A percentile compares a stretch with the other conserved stretches of the same genome.
phyloP scores from a whole-genome alignment of 2,113 vertebrate genomes.

The Catharus bicknelli region DNA sequence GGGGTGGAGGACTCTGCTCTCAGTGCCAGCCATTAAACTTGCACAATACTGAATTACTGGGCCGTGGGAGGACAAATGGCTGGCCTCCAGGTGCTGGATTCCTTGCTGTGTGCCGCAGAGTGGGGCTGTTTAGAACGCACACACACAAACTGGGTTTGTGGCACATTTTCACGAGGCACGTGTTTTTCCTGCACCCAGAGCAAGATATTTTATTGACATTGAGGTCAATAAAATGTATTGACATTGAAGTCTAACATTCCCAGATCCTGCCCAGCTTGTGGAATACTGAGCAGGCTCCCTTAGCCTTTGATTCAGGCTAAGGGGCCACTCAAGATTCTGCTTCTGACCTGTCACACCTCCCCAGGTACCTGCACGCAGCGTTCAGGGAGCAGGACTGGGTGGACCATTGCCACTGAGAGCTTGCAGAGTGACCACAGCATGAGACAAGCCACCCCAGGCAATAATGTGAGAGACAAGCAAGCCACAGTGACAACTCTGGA shows the following conservation, averaged over 20 bases:
- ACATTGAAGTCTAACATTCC: neutral
- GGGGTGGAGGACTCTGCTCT: neutral
- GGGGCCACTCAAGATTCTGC: neutral
- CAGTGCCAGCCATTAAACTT: neutral
- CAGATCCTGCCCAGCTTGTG: neutral
- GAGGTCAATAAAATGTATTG: neutral
- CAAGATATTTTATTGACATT: neutral
- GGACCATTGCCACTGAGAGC: neutral
- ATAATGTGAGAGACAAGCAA: neutral
- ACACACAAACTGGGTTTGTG: neutral
- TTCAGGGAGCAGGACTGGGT: neutral
- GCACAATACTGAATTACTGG: neutral
- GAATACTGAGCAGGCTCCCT: neutral
- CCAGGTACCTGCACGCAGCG: neutral
- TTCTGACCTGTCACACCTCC: neutral
- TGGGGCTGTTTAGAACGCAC: neutral
- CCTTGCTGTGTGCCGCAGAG: neutral
- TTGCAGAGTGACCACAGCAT: neutral
- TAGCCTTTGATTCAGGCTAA: neutral
- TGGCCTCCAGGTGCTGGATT: constrained; percentile 22
- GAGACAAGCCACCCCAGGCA: neutral
- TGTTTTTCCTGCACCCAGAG: neutral
- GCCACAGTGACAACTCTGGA: neutral
- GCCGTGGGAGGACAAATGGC: neutral
- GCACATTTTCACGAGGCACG: neutral